Evolutionary conservation across 2,797 vertebrate species (phyloP).

Genomic region (Calcarius lapponicus): DNA sequence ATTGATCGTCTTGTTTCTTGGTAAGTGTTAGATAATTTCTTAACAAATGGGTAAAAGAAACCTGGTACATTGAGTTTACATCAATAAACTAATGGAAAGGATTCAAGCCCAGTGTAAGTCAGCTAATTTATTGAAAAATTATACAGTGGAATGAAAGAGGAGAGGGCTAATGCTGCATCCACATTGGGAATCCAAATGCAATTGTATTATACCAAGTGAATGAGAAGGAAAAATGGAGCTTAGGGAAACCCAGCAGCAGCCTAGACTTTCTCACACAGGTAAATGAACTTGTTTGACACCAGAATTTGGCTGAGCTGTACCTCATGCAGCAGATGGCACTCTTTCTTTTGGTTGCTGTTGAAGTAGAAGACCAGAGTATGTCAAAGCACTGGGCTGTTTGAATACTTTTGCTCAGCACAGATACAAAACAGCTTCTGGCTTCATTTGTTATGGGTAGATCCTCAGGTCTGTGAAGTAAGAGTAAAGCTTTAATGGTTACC

Average conservation of each 20-base stretch:
- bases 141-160: not conserved
- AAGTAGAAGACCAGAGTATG: not conserved
- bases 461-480: not conserved
- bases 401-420: not conserved
- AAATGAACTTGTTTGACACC: not conserved
- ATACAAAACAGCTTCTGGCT: not conserved
- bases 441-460: not conserved
- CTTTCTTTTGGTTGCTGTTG: conserved; percentile 14
- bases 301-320: not conserved
- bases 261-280: not conserved
- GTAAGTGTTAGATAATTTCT: conserved; percentile 76
- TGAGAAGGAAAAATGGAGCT: not conserved
- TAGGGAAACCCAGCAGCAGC: not conserved
- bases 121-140: not conserved
- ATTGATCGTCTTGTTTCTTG: conserved; percentile 91
- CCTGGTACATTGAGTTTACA: not conserved
- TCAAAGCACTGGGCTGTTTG: not conserved
- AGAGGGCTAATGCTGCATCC: not conserved
- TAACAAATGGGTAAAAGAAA: not conserved
- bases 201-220: not conserved
- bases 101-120: not conserved
- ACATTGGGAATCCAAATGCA: not conserved
- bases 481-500: not conserved
- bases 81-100: not conserved
- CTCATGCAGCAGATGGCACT: conserved; percentile 57